These are phyloP conservation scores for Heterocephalus glaber DNA, from an alignment of 2,113 vertebrate species.

Conservation along the genomic window DNA sequence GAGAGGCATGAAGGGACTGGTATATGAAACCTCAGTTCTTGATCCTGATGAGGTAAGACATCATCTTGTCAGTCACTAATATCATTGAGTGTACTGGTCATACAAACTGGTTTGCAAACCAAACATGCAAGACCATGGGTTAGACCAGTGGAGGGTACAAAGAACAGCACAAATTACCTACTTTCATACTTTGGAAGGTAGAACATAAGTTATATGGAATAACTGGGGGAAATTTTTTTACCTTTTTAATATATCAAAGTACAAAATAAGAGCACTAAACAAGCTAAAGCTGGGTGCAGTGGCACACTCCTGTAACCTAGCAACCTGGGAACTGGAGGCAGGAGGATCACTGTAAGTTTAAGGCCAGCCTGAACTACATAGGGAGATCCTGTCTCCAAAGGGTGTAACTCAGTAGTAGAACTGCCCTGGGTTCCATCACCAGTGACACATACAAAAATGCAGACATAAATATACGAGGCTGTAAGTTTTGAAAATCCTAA, in stretches of 20 bases:
- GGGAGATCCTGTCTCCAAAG: neutral
- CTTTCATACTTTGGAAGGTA: neutral
- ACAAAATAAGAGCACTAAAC: neutral
- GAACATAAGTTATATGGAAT: neutral
- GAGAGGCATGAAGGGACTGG: conserved; percentile 98
- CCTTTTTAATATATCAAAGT: neutral
- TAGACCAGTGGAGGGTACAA: neutral
- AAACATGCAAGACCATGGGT: neutral
- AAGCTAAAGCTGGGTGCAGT: neutral
- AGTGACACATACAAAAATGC: neutral
- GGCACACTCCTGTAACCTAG: neutral
- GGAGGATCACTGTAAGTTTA: neutral
- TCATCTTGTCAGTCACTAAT: neutral
- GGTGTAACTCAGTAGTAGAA: neutral
- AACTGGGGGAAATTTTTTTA: neutral
- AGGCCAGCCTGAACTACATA: neutral
- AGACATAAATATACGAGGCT: neutral
- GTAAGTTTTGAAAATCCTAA: conserved; percentile 38
- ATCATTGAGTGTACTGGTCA: neutral
- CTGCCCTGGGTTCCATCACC: neutral
- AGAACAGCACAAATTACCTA: conserved; percentile 14
- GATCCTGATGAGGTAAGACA: conserved; percentile 95
- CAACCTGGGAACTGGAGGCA: neutral
- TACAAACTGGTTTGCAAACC: neutral
- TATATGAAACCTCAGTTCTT: conserved; percentile 97